Conservation (phyloP, 2,797 vertebrate species). For the Halcyon badia region DNA sequence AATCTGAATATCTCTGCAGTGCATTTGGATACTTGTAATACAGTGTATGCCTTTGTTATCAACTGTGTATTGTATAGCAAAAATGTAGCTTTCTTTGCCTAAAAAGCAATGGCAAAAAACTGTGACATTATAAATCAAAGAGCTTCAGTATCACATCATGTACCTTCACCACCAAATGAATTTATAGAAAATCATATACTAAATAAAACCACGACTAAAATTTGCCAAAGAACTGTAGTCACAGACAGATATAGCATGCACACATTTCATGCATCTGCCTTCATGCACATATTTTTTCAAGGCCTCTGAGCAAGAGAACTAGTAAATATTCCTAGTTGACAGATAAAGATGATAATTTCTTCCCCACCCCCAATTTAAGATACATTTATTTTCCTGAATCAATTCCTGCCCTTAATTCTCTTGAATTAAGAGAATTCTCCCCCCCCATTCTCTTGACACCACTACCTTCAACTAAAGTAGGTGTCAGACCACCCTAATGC, state of each 20-base stretch:
- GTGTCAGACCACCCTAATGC: neutral
- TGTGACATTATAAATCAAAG: neutral
- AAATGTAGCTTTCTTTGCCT: neutral
- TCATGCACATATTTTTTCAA: neutral
- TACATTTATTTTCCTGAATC: neutral
- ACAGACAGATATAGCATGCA: accelerated
- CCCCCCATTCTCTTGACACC: neutral
- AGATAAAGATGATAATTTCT: neutral
- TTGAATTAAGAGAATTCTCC: too few relatives aligned
- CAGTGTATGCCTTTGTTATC: neutral
- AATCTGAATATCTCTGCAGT: neutral
- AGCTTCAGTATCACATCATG: neutral
- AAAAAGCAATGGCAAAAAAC: neutral
- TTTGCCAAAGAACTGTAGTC: neutral
- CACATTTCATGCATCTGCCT: neutral
- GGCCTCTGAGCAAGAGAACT: neutral
- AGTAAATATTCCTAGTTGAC: neutral
- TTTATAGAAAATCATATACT: neutral
- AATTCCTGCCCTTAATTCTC: neutral
- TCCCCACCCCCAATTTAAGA: neutral
- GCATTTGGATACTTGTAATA: neutral
- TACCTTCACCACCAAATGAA: neutral
- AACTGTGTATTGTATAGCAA: neutral
- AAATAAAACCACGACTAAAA: neutral
- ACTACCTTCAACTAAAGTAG: neutral